phyloP scores from a whole-genome alignment of 2,797 vertebrate genomes.

The Crax fasciolata region DNA sequence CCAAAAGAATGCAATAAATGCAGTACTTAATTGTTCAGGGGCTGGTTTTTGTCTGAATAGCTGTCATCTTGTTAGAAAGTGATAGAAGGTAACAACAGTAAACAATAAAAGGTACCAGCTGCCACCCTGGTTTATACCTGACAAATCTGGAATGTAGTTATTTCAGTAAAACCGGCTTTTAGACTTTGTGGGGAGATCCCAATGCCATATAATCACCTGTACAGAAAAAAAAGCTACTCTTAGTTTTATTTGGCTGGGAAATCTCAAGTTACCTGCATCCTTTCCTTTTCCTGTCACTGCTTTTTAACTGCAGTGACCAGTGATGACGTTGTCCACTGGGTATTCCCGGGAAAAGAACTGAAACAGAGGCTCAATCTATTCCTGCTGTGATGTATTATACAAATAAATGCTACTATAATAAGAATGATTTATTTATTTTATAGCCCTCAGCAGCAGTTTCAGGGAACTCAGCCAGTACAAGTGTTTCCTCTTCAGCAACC shows the following conservation, averaged over 20 bases:
- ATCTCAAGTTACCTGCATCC: not conserved
- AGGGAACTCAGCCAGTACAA: constrained; percentile 87
- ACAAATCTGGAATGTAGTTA: not conserved
- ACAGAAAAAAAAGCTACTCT: not conserved
- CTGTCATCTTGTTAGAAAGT: constrained; percentile 32
- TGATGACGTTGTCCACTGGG: not conserved
- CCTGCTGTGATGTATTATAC: not conserved
- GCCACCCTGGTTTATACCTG: not conserved
- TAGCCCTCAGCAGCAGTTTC: constrained; percentile 88
- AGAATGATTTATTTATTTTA: constrained; percentile 56
- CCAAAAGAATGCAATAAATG: not conserved
- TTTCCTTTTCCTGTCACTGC: constrained; percentile 20
- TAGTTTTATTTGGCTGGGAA: not conserved
- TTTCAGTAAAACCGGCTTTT: constrained; percentile 12
- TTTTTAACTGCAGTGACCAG: constrained; percentile 4
- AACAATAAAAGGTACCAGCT: not conserved
- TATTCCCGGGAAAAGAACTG: constrained; percentile 9
- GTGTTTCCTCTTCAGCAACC: constrained; percentile 86
- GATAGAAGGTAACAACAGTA: not conserved
- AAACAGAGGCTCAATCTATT: not conserved
- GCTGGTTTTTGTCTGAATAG: not conserved
- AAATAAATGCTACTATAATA: constrained; percentile 33
- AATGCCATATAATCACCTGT: constrained; percentile 11
- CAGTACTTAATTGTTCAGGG: not conserved
- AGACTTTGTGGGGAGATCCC: constrained; percentile 4